Evolutionary conservation across 2,113 vertebrate genomes (phyloP).

Genomic region (Columba livia): DNA sequence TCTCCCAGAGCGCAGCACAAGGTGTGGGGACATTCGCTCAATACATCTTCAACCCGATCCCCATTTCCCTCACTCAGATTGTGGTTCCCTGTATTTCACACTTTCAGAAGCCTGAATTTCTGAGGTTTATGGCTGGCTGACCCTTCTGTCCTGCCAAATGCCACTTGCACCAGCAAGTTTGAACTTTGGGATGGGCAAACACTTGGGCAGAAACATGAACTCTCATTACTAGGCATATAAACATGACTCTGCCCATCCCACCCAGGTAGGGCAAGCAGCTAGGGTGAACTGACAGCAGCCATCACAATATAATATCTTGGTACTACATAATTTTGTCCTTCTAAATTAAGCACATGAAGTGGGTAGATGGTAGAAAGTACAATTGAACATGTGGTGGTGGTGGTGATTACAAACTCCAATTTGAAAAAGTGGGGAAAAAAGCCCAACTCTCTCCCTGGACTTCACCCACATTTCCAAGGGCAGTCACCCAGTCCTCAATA

Average conservation of each 20-base stretch:
- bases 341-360: neutral
- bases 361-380: neutral
- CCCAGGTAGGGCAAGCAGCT: neutral
- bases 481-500: neutral
- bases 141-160: neutral
- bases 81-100: neutral
- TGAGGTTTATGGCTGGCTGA: neutral
- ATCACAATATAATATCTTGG: neutral
- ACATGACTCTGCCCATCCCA: neutral
- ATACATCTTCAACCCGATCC: neutral
- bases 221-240: accelerated
- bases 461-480: neutral
- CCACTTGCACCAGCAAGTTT: neutral
- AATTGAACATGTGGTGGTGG: neutral
- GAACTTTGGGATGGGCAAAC: neutral
- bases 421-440: neutral
- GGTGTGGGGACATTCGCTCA: accelerated
- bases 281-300: neutral
- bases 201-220: accelerated
- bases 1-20: neutral
- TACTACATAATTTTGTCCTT: neutral
- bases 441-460: neutral
- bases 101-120: neutral
- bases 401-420: neutral
- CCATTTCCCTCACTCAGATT: neutral